These are phyloP conservation scores for Serripes groenlandicus DNA, from an alignment of 2,888 invertebrate species.

Conservation along the genomic window DNA sequence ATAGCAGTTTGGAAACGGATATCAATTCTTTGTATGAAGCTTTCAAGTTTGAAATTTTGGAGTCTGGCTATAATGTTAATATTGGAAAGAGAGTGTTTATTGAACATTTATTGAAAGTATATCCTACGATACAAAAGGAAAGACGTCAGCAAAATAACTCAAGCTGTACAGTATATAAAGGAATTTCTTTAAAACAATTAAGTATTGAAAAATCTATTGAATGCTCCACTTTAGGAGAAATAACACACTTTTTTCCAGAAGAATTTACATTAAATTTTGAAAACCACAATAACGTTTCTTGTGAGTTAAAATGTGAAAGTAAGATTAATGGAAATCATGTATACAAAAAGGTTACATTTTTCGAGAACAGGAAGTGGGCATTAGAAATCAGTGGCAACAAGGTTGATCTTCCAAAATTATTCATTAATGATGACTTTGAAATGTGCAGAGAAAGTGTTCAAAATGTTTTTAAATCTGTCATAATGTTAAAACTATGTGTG, in stretches of 20 bases:
- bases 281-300: slow-evolving; percentile 18
- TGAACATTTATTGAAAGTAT: slow-evolving; percentile 19
- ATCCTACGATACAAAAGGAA: slow-evolving; percentile 12
- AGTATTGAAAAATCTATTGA: slow-evolving; percentile 12
- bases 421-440: slow-evolving; percentile 21
- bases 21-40: slow-evolving; percentile 24
- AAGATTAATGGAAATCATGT: slow-evolving; percentile 8
- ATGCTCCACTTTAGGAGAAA: slow-evolving; percentile 11
- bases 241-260: slow-evolving; percentile 3
- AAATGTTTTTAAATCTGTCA: slow-evolving; percentile 24
- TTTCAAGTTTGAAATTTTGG: slow-evolving; percentile 34
- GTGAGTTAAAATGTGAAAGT: not conserved
- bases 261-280: slow-evolving; percentile 32
- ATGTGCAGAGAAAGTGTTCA: slow-evolving; percentile 29
- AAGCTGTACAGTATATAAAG: slow-evolving; percentile 40
- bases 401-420: slow-evolving; percentile 16
- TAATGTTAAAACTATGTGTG: slow-evolving; percentile 32
- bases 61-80: slow-evolving; percentile 1
- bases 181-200: slow-evolving; percentile 24
- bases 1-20: slow-evolving; percentile 24
- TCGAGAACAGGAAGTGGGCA: slow-evolving; percentile 6
- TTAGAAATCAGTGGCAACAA: slow-evolving; percentile 20
- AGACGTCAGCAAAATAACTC: slow-evolving; percentile 12
- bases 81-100: slow-evolving; percentile 14
- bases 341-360: slow-evolving; percentile 25